Evolutionary conservation across 2,888 invertebrate species (phyloP).

Genomic region (Metacarcinus magister): DNA sequence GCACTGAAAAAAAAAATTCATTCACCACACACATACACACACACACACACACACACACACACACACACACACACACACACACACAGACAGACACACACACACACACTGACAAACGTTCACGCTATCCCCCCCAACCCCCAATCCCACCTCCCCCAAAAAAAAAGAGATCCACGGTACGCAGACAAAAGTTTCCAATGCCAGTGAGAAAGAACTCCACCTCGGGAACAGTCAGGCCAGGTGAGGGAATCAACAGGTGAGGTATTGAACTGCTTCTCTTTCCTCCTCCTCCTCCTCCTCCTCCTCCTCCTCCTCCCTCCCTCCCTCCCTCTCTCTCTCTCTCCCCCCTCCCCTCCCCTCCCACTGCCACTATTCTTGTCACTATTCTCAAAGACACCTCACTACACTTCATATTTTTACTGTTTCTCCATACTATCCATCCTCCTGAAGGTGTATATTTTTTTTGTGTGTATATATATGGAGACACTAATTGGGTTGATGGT

Average conservation of each 20-base stretch:
- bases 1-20: background rate
- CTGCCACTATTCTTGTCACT: too few species aligned
- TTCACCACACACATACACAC: too few species aligned
- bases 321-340: background rate
- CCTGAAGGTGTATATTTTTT: background rate
- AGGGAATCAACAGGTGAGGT: constrained; percentile 34
- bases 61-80: too few species aligned
- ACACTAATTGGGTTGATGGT: too few species aligned
- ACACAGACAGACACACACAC: background rate
- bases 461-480: too few species aligned
- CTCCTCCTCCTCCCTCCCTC: background rate
- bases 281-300: background rate
- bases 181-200: background rate
- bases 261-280: background rate
- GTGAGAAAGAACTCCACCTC: background rate
- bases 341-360: too few species aligned
- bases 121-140: too few species aligned
- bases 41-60: too few species aligned
- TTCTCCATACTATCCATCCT: too few species aligned
- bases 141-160: background rate
- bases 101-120: background rate
- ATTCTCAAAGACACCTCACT: too few species aligned
- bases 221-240: background rate
- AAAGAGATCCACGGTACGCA: background rate
- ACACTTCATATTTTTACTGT: too few species aligned